Evolutionary conservation across 1,140 invertebrate genomes (phyloP).

Genomic region (Plectus sambesii): DNA sequence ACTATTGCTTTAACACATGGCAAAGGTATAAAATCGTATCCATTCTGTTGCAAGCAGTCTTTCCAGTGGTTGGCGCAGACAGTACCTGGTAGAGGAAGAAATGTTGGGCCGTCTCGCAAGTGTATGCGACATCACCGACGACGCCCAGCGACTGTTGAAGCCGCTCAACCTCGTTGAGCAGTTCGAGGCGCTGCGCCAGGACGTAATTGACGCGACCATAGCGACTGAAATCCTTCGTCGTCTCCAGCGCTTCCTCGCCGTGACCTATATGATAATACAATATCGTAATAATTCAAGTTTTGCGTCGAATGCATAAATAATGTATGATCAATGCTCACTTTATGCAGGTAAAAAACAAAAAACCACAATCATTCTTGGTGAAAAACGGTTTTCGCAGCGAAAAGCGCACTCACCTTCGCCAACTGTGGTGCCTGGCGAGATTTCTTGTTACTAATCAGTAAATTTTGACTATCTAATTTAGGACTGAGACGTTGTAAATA

Average conservation of each 20-base stretch:
- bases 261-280: no score
- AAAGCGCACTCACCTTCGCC: no score
- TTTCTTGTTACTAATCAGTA: no score
- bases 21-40: not conserved
- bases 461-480: no score
- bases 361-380: no score
- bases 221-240: conserved; percentile 94
- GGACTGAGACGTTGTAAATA: no score
- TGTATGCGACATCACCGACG: conserved; percentile 81
- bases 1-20: not conserved
- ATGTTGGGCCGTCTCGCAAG: conserved; percentile 91
- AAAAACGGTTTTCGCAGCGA: no score
- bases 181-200: conserved; percentile 74
- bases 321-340: not conserved
- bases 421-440: no score
- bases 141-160: conserved; percentile 73
- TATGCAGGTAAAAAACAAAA: no score
- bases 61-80: not conserved
- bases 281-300: no score
- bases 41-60: not conserved
- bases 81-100: conserved; percentile 54
- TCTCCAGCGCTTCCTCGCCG: conserved; percentile 94
- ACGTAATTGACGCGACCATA: conserved; percentile 99
- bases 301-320: not conserved
- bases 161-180: conserved; percentile 75